phyloP scores from a whole-genome alignment of 2,888 invertebrate genomes.

The Autographa gamma region DNA sequence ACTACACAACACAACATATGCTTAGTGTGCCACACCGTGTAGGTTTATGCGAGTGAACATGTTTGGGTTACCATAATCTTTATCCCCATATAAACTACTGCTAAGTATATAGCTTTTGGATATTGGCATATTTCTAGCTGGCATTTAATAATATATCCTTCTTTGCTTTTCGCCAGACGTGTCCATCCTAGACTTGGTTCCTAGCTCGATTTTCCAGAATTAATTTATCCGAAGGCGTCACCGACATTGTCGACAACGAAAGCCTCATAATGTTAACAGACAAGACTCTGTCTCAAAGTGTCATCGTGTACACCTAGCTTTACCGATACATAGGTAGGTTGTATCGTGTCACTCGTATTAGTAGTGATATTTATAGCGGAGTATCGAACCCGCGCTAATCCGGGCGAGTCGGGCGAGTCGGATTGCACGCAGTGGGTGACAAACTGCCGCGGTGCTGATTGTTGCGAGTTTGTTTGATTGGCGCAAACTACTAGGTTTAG shows the following conservation, averaged over 20 bases:
- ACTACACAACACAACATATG: neutral
- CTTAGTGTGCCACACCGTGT: neutral
- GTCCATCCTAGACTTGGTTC: no score
- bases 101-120: no score
- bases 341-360: constrained; percentile 70
- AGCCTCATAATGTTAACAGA: no score
- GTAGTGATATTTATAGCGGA: constrained; percentile 74
- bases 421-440: constrained; percentile 61
- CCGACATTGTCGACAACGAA: no score
- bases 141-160: no score
- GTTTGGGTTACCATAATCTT: no score
- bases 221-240: no score
- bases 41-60: no score
- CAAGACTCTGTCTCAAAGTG: neutral
- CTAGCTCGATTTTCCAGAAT: no score
- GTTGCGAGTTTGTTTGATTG: constrained; percentile 29
- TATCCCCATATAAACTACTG: no score
- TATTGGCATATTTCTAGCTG: no score
- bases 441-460: constrained; percentile 52
- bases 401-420: constrained; percentile 52
- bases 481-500: neutral
- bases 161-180: no score
- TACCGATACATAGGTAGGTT: constrained; percentile 42
- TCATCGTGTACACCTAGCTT: constrained; percentile 23
- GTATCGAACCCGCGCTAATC: constrained; percentile 65